Percentiles rank a stretch among this genome's conserved stretches.
Conservation (phyloP, 2,113 vertebrate genomes). For the Parotia lawesii region DNA sequence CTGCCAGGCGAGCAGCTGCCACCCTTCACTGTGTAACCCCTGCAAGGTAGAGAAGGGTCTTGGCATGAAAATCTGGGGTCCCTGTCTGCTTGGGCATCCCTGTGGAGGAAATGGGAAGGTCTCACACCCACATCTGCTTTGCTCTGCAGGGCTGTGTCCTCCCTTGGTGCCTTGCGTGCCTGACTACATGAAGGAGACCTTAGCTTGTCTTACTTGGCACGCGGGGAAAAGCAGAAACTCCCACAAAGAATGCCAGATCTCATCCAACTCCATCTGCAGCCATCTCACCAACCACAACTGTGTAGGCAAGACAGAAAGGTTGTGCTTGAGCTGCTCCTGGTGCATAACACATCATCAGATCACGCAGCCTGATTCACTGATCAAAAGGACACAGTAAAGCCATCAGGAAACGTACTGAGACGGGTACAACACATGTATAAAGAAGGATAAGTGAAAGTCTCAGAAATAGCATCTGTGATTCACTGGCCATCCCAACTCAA, state of each 20-base stretch:
- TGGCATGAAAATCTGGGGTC: not conserved
- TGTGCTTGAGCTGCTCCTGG: not conserved
- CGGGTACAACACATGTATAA: not conserved
- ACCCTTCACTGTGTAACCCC: not conserved
- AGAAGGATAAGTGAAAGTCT: not conserved
- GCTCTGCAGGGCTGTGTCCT: not conserved
- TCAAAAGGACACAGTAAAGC: not conserved
- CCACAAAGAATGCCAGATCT: not conserved
- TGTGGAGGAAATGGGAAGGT: not conserved
- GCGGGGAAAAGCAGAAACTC: not conserved
- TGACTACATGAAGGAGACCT: not conserved
- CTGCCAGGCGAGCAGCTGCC: rapidly evolving
- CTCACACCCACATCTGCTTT: rapidly evolving
- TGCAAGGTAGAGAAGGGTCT: not conserved
- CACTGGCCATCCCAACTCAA: not conserved
- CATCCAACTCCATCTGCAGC: not conserved
- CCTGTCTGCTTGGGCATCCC: not conserved
- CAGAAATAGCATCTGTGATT: not conserved
- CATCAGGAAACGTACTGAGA: not conserved
- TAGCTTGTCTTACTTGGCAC: not conserved
- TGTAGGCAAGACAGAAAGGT: not conserved
- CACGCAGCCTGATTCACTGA: not conserved
- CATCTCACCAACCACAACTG: not conserved
- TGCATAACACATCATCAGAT: not conserved
- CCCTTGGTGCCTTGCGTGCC: not conserved